These are phyloP conservation scores for Spinus olivaceus DNA, from an alignment of 2,797 vertebrate species.

Conservation along the genomic window DNA sequence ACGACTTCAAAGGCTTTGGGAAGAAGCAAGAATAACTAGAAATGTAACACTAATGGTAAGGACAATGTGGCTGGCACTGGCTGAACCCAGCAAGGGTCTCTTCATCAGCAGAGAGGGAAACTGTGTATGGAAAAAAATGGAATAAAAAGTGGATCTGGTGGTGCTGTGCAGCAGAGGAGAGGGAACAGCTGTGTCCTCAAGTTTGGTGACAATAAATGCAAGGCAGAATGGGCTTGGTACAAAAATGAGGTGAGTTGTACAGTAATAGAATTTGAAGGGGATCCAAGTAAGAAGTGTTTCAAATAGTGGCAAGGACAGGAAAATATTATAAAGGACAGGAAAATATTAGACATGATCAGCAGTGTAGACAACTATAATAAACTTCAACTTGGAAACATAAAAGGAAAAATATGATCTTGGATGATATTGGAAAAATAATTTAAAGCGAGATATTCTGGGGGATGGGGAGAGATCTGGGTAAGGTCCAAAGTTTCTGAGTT, in stretches of 20 bases:
- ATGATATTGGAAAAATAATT: slow-evolving; percentile 17
- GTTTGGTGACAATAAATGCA: background rate
- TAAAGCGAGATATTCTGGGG: background rate
- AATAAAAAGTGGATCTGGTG: background rate
- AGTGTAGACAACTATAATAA: background rate
- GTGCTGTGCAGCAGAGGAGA: background rate
- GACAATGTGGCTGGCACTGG: background rate
- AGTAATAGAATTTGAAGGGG: background rate
- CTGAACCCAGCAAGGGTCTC: background rate
- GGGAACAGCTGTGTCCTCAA: background rate
- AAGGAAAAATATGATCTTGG: slow-evolving; percentile 30
- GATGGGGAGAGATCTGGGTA: background rate
- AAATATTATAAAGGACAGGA: background rate
- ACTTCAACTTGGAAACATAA: slow-evolving; percentile 19
- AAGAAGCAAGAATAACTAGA: slow-evolving; percentile 59
- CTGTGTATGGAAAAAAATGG: background rate
- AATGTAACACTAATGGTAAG: slow-evolving; percentile 48
- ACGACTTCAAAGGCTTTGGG: slow-evolving; percentile 32
- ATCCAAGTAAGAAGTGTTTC: background rate
- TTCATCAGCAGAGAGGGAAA: background rate
- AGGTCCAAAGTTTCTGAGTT: background rate
- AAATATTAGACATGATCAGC: background rate
- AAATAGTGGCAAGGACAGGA: background rate
- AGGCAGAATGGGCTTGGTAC: background rate
- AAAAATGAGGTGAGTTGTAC: background rate